Evolutionary conservation across 2,888 invertebrate species (phyloP).

Genomic region (Yponomeuta sedellus): DNA sequence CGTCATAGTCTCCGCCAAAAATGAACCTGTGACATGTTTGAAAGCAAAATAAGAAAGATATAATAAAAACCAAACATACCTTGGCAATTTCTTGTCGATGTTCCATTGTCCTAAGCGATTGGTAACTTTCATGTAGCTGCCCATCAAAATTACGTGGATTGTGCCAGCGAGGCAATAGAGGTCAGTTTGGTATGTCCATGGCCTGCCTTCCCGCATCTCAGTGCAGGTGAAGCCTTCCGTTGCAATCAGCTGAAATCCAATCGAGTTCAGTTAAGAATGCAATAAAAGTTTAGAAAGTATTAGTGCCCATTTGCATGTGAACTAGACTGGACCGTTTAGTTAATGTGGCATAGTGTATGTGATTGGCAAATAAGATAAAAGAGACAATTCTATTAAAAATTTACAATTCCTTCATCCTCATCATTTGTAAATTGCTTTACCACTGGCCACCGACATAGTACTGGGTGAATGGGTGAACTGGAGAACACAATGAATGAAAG

Average conservation of each 20-base stretch:
- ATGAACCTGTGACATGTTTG: neutral
- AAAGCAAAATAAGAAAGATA: too few relatives aligned
- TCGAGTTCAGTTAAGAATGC: neutral
- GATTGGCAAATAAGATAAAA: too few relatives aligned
- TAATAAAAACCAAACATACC: slow-evolving; percentile 55
- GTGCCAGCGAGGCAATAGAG: slow-evolving; percentile 92
- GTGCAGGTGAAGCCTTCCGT: slow-evolving; percentile 88
- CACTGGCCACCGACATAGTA: too few relatives aligned
- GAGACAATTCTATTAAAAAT: too few relatives aligned
- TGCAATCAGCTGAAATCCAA: slow-evolving; percentile 77
- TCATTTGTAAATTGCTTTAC: too few relatives aligned
- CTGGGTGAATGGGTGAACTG: too few relatives aligned
- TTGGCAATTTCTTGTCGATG: slow-evolving; percentile 82
- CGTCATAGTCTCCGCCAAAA: too few relatives aligned
- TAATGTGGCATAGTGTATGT: neutral
- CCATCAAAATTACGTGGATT: slow-evolving; percentile 90
- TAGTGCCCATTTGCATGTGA: too few relatives aligned
- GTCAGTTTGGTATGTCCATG: slow-evolving; percentile 97
- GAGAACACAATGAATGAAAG: too few relatives aligned
- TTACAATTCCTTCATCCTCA: too few relatives aligned
- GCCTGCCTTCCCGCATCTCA: slow-evolving; percentile 92
- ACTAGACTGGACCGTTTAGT: neutral
- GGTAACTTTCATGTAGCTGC: slow-evolving; percentile 90
- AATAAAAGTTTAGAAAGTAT: neutral
- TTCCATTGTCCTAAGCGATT: slow-evolving; percentile 80